phyloP scores from a whole-genome alignment of 2,113 vertebrate species.

The Anser cygnoides region DNA sequence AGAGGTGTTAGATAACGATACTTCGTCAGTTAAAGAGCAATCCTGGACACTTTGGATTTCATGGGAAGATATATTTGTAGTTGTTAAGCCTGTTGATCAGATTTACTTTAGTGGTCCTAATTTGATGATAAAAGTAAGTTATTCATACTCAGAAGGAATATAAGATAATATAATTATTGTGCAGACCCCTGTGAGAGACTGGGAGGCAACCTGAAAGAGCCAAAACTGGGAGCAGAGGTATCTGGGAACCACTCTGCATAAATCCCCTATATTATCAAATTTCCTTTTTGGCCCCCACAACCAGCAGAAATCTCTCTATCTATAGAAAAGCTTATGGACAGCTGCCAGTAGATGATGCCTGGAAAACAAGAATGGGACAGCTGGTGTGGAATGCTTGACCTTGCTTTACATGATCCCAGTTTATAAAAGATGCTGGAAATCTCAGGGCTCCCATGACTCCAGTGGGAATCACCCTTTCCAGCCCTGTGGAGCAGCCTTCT shows the following conservation, averaged over 20 bases:
- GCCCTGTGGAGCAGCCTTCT: neutral
- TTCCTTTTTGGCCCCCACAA: slow-evolving; percentile 15
- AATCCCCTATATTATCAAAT: slow-evolving; percentile 29
- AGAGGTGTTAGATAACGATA: slow-evolving; percentile 42
- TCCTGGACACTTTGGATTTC: neutral
- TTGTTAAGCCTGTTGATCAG: neutral
- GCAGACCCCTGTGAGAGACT: neutral
- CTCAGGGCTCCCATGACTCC: slow-evolving; percentile 5
- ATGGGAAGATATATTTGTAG: neutral
- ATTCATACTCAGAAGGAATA: neutral
- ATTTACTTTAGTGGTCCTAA: neutral
- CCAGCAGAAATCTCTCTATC: slow-evolving; percentile 40
- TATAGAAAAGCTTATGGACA: slow-evolving; percentile 56
- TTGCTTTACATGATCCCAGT: slow-evolving; percentile 17
- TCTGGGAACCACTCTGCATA: neutral
- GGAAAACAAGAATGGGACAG: slow-evolving; percentile 50
- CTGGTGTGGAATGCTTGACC: slow-evolving; percentile 37
- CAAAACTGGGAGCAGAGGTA: neutral
- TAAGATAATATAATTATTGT: neutral
- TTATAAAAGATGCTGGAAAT: slow-evolving; percentile 43
- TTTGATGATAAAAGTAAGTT: neutral
- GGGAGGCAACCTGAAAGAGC: neutral
- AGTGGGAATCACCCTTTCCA: slow-evolving; percentile 32
- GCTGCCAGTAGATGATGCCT: slow-evolving; percentile 48
- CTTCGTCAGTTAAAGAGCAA: neutral